Conservation (phyloP, 2,888 invertebrate genomes). For the Lasioglossum figueresi region DNA sequence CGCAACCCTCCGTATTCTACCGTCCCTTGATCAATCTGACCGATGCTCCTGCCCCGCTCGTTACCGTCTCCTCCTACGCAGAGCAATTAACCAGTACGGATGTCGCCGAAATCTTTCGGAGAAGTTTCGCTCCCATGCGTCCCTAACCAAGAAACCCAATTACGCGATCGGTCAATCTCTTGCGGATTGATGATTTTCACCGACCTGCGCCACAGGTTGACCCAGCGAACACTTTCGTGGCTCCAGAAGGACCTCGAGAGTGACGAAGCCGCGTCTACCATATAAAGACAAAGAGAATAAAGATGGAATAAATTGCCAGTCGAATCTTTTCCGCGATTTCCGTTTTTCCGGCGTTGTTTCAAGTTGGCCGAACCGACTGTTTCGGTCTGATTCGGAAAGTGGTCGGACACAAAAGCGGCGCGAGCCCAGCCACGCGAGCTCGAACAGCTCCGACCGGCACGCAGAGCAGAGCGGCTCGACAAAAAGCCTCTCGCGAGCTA, state of each 20-base stretch:
- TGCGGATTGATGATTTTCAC: not conserved
- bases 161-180: not conserved
- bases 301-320: not conserved
- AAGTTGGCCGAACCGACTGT: constrained; percentile 77
- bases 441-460: not conserved
- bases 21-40: constrained; percentile 41
- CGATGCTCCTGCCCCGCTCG: constrained; percentile 27
- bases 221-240: not conserved
- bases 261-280: no score
- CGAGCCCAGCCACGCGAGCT: constrained; percentile 8
- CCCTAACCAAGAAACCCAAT: not conserved
- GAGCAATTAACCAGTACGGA: constrained; percentile 16
- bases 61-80: constrained; percentile 19
- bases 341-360: constrained; percentile 73
- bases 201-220: not conserved
- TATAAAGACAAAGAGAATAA: not conserved
- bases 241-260: not conserved
- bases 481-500: constrained; percentile 22
- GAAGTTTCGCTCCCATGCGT: not conserved
- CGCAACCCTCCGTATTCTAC: constrained; percentile 38
- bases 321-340: not conserved
- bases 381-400: constrained; percentile 80
- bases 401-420: constrained; percentile 57
- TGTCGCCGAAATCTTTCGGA: not conserved
- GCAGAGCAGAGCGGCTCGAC: not conserved